Evolutionary conservation across 1,140 invertebrate genomes (phyloP).

Genomic region (Drosophila neocordata): DNA sequence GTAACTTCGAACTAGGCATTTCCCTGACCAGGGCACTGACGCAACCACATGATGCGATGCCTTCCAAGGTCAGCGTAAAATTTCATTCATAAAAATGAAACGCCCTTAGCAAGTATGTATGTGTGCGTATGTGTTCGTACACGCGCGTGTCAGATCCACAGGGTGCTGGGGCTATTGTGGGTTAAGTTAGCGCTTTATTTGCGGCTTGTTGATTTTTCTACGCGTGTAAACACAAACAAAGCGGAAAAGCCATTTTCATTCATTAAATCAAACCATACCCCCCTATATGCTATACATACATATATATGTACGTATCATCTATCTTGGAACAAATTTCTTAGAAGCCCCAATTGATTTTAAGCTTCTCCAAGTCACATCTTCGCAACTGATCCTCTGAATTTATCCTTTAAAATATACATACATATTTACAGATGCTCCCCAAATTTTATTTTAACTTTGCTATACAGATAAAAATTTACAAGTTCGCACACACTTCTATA

Average conservation of each 20-base stretch:
- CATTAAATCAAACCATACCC: conserved; percentile 28
- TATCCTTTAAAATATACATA: too few relatives aligned
- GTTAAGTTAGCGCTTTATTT: conserved; percentile 46
- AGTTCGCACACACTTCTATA: too few relatives aligned
- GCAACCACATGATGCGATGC: conserved; percentile 62
- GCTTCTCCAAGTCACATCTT: too few relatives aligned
- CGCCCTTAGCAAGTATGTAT: conserved; percentile 42
- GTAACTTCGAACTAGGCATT: conserved; percentile 34
- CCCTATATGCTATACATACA: too few relatives aligned
- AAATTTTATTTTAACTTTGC: too few relatives aligned
- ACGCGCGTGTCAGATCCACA: conserved; percentile 53
- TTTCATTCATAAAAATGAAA: conserved; percentile 76
- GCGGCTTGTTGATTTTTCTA: conserved; percentile 77
- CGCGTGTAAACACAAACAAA: conserved; percentile 68
- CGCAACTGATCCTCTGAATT: too few relatives aligned
- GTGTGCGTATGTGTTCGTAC: conserved; percentile 40
- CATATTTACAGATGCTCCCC: too few relatives aligned
- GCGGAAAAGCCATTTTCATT: conserved; percentile 66
- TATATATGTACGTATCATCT: too few relatives aligned
- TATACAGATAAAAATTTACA: too few relatives aligned
- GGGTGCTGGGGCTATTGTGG: neutral
- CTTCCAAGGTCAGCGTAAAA: conserved; percentile 76
- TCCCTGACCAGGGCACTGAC: conserved; percentile 57
- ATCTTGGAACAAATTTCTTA: too few relatives aligned
- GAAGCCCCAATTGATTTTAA: too few relatives aligned